Percentiles rank a stretch among this genome's conserved stretches.
Conservation (phyloP, 2,113 vertebrate species). For the Cyprinodon brontotheroides region DNA sequence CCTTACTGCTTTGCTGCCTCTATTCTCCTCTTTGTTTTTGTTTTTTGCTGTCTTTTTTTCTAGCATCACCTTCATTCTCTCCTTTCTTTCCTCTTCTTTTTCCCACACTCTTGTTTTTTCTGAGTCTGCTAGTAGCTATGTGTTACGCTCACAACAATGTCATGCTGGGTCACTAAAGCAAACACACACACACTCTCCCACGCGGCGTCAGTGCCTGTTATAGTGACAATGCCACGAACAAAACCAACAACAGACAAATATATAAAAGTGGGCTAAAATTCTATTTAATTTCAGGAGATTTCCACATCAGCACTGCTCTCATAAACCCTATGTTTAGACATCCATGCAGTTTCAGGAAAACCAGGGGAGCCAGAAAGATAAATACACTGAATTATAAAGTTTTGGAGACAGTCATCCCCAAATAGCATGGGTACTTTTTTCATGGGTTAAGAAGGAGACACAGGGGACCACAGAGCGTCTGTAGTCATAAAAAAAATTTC, state of each 20-base stretch:
- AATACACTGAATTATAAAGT: constrained; percentile 68
- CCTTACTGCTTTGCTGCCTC: too few species aligned
- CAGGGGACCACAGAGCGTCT: constrained; percentile 36
- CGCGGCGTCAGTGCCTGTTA: constrained; percentile 72
- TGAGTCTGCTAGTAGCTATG: constrained; percentile 69
- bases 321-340: constrained; percentile 65
- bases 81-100: constrained; percentile 28
- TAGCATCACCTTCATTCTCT: constrained; percentile 1
- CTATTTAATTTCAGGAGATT: constrained; percentile 71
- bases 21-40: neutral
- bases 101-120: constrained; percentile 56
- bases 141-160: constrained; percentile 64
- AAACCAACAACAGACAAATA: constrained; percentile 72
- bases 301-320: constrained; percentile 65
- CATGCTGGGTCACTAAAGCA: constrained; percentile 64
- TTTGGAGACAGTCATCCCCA: constrained; percentile 53
- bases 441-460: constrained; percentile 57
- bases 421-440: constrained; percentile 69
- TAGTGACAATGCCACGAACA: constrained; percentile 64
- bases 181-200: constrained; percentile 58
- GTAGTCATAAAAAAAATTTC: constrained; percentile 33
- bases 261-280: constrained; percentile 70
- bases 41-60: neutral
- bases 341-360: constrained; percentile 60
- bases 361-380: constrained; percentile 67